Evolutionary conservation across 92 coral and sea anemone genomes (phyloP).

Genomic region (Palythoa caribaeorum): DNA sequence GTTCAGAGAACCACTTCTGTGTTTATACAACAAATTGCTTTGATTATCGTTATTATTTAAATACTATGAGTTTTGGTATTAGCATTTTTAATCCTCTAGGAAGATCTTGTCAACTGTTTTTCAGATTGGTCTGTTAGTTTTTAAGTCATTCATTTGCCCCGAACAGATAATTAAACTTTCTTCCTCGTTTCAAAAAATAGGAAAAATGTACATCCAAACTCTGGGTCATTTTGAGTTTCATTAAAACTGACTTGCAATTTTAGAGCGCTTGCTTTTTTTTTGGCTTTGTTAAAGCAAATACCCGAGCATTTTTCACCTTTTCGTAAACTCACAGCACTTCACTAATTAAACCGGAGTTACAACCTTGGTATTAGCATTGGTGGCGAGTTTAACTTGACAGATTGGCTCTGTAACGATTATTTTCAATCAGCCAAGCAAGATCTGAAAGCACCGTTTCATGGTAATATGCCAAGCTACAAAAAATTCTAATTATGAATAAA

Average conservation of each 20-base stretch:
- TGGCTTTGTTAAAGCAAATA: not conserved
- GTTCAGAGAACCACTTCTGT: constrained; percentile 5
- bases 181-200: not conserved
- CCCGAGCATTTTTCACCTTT: not conserved
- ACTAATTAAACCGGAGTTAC: not conserved
- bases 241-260: not conserved
- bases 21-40: constrained; percentile 25
- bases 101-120: constrained; percentile 4
- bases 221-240: not conserved
- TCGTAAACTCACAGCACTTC: not conserved
- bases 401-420: not conserved
- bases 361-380: not conserved
- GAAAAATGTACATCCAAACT: not conserved
- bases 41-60: not conserved
- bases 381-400: not conserved
- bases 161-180: not conserved
- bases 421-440: not conserved
- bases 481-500: constrained; percentile 37
- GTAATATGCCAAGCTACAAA: constrained; percentile 33
- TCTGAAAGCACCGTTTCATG: constrained; percentile 13
- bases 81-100: not conserved
- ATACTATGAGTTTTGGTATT: not conserved
- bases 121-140: not conserved
- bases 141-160: not conserved
- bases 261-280: not conserved